Evolutionary conservation across 92 coral and sea anemone species (phyloP), one percentile per base, ranked within the genome.

Genomic region (Epizoanthus scotinus): DNA sequence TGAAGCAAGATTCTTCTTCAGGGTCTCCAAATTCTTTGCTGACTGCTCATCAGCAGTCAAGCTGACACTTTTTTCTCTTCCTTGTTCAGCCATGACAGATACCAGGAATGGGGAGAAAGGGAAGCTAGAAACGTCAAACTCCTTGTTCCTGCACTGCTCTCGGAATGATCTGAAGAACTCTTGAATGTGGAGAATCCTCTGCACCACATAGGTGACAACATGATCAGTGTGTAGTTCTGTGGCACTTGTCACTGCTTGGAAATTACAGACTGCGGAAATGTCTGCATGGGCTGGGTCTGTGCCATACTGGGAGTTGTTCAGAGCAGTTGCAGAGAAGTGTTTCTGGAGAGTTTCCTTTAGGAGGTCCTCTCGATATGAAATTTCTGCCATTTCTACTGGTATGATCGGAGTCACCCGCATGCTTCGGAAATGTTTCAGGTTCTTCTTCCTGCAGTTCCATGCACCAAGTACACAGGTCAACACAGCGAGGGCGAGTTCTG

Each of bases 401-500:
- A 63, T 58, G 36, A 87, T 75, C 6, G 91, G 91, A 1, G 57
- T 31, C 31, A 69, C 83, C 29, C 83, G 38, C 71, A 69, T 84
- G 54, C 74, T 78, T 24, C 70, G 38, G 15, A 72, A 78, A 21
- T 61, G 68, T 21, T 52, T 53, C 13, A 70, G 73, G 21, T 73
- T 88, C 65, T 82, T 73, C 52, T 73, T 84, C 28, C 86, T 73
- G 50, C 91, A 84, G 73, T 92, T 89, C 89, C 91, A 86, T 4
- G 86, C 91, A 66, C 88, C 87, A 56, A 92, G 67, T 4, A 82
- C 85, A 73, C 84, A 84, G 7, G 89, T 83, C 70, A 91, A 25
- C 0, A 89, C 73, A 1, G 96, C 96, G 21, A 89, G 78, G 1
- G 96, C 96, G 0, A 91, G 91, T 52, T 91, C 96, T 7, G 93